Conservation (phyloP, 2,113 vertebrate genomes). For the Reinhardtius hippoglossoides region DNA sequence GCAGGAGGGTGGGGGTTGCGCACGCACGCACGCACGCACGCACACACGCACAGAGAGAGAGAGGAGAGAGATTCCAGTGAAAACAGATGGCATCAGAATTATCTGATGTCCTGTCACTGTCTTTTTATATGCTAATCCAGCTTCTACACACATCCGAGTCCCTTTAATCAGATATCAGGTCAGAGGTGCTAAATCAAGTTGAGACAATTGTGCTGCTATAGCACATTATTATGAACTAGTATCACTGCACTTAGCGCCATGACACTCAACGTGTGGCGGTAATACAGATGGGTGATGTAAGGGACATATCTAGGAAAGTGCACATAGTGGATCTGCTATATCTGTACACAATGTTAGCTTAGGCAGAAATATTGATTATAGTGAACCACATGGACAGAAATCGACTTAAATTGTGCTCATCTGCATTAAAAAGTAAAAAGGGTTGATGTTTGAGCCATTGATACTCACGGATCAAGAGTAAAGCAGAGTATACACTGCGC, state of each 20-base stretch:
- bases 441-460: too few relatives aligned
- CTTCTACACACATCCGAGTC: conserved; percentile 53
- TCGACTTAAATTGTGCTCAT: not conserved
- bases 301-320: not conserved
- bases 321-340: too few relatives aligned
- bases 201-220: conserved; percentile 45
- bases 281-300: not conserved
- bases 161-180: conserved; percentile 75
- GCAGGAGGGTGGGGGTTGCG: not conserved
- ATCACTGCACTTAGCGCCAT: conserved; percentile 13
- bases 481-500: too few relatives aligned
- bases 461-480: not conserved
- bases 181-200: conserved; percentile 69
- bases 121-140: conserved; percentile 76
- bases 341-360: too few relatives aligned
- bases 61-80: conserved; percentile 58
- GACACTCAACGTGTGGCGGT: not conserved
- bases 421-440: not conserved
- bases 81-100: conserved; percentile 70
- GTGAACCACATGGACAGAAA: not conserved
- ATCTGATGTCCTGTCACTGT: conserved; percentile 68
- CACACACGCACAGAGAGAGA: too few relatives aligned
- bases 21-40: not conserved
- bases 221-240: conserved; percentile 33
- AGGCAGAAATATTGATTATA: not conserved